Evolutionary conservation across 2,797 vertebrate species (phyloP).

Genomic region (Lacerta agilis): DNA sequence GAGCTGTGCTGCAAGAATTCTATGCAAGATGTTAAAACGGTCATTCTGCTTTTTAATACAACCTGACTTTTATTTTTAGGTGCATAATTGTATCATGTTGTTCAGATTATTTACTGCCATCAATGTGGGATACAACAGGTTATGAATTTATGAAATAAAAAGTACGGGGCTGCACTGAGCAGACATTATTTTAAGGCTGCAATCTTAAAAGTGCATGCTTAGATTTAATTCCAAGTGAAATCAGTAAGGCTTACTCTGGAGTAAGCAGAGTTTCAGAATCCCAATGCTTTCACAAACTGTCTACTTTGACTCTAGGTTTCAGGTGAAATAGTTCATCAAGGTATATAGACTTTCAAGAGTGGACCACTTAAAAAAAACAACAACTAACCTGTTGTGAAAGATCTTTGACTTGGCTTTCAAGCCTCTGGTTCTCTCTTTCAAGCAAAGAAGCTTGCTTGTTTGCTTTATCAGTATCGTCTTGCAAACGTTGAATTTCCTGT

Average conservation of each 20-base stretch:
- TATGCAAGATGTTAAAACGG: background rate
- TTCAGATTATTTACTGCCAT: background rate
- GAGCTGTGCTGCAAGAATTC: background rate
- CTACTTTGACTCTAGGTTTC: background rate
- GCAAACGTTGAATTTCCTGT: constrained; percentile 93
- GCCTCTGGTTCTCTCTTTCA: constrained; percentile 90
- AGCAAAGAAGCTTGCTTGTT: constrained; percentile 90
- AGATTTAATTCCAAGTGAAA: background rate
- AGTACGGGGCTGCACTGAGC: background rate
- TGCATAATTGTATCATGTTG: background rate
- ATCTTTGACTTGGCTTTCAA: constrained; percentile 89
- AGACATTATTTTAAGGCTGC: too few relatives aligned
- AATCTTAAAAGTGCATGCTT: background rate
- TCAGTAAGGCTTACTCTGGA: too few relatives aligned
- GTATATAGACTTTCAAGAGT: background rate
- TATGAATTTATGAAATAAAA: background rate
- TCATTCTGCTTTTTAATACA: background rate
- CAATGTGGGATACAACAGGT: background rate
- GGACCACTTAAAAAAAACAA: background rate
- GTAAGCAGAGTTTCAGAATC: background rate
- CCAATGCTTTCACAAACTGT: background rate
- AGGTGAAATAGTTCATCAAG: background rate
- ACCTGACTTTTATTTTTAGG: background rate
- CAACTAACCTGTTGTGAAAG: constrained; percentile 90
- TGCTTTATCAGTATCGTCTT: constrained; percentile 90